Evolutionary conservation across 1,140 invertebrate genomes (phyloP).

Genomic region (Sesamia nonagrioides): DNA sequence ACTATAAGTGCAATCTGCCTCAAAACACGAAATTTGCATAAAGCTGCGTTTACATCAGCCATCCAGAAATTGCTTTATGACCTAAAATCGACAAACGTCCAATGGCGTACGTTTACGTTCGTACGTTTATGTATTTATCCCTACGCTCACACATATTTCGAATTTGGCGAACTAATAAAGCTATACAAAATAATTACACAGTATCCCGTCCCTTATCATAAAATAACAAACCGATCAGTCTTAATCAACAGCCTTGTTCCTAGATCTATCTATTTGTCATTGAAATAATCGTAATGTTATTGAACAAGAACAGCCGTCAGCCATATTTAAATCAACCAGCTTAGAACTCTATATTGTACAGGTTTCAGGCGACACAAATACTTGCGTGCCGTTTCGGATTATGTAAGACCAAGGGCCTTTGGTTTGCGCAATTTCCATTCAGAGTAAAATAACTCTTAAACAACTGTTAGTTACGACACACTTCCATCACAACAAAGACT

Average conservation of each 20-base stretch:
- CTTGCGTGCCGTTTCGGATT: slow-evolving; percentile 11
- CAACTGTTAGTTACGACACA: background rate
- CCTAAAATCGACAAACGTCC: background rate
- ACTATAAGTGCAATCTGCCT: too few species aligned
- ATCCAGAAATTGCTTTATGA: background rate
- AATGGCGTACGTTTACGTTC: background rate
- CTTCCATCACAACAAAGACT: background rate
- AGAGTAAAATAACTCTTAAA: background rate
- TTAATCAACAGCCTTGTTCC: background rate
- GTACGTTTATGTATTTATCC: too few species aligned
- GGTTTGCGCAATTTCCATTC: slow-evolving; percentile 10
- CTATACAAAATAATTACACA: too few species aligned
- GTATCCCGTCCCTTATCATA: background rate
- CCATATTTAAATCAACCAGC: slow-evolving; percentile 28
- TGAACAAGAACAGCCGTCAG: slow-evolving; percentile 33
- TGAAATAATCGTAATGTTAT: slow-evolving; percentile 11
- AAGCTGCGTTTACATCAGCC: background rate
- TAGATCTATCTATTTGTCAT: background rate
- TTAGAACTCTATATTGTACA: slow-evolving; percentile 25
- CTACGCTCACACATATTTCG: too few species aligned
- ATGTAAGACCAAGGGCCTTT: slow-evolving; percentile 39
- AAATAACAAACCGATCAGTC: background rate
- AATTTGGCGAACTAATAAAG: too few species aligned
- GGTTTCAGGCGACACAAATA: slow-evolving; percentile 42
- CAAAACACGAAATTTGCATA: background rate